Evolutionary conservation across 1,140 invertebrate species (phyloP), one percentile per base, ranked within the genome.

Genomic region (Philopotamus ludificatus): DNA sequence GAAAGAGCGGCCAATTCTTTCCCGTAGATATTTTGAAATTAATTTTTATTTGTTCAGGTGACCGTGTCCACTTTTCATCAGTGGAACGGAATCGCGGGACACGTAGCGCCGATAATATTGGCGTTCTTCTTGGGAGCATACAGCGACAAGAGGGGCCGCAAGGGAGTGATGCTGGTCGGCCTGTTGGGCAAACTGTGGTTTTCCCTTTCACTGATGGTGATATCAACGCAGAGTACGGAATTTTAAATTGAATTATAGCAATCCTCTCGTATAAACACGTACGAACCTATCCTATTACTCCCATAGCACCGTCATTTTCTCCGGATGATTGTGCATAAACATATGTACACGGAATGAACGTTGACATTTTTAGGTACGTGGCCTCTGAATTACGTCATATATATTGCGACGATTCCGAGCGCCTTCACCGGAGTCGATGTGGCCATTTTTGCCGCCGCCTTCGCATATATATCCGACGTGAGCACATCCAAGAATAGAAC

Each of bases 71-170:
- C 81, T 49, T 92, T 91, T 68, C 84, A 87, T 69, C 86, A 90
- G 73, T 90, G 86, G 84, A 88, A 90, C 67, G 84, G 85, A 50
- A 85, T 91, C 2, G 85, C 87, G 0, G 83, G 83, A 0, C 86
- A 91, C 68, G 72, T 85, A 0, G 79, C 89, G 2, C 89, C 89
- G 8, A 85, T 91, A 16, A 72, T 91, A 1, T 74, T 92, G n/a
- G 87, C 89, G 0, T 77, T 91, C 23, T 90, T 90, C 73, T 76
- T 90, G 16, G 90, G 90, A 0, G 84, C 89, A 10, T 92, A 89
- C 82, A 90, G 88, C 39, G 89, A 92, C 72, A 84, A 83, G 66
- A 75, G 84, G 2, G 88, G 87, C 0, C 75, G 87, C n/a, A 89
- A 90, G 73, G 66, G 87, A 2, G 84, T 89, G 0, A 68, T 92